phyloP scores from a whole-genome alignment of 2,113 vertebrate species.

The Rhinolophus ferrumequinum region DNA sequence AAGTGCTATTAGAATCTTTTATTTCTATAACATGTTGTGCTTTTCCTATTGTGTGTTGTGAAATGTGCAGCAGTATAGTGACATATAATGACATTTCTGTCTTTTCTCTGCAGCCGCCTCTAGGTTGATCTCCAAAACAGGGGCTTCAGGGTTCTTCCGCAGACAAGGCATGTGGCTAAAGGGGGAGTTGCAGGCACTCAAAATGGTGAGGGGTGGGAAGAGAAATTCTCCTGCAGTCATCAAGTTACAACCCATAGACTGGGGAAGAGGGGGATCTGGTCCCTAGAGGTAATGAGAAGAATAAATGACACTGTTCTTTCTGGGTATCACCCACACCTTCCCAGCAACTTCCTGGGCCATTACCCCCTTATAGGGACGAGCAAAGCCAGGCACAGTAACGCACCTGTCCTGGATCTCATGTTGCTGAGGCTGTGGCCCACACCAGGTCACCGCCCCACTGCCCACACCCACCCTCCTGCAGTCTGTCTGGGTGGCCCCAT shows the following conservation, averaged over 20 bases:
- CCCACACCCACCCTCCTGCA: too few species aligned
- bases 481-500: neutral
- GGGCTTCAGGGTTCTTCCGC: neutral
- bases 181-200: neutral
- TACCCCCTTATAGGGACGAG: fast-evolving
- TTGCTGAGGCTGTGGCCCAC: neutral
- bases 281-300: neutral
- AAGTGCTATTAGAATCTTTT: neutral
- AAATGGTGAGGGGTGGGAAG: neutral
- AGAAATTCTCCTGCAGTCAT: neutral
- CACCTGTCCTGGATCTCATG: neutral
- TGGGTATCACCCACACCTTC: fast-evolving
- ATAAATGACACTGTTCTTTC: neutral
- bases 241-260: neutral
- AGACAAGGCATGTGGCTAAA: neutral
- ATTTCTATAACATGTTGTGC: neutral
- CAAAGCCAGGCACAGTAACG: neutral
- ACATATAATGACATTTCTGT: neutral
- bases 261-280: neutral
- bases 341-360: neutral
- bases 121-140: neutral
- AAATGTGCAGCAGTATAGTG: neutral
- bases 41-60: neutral
- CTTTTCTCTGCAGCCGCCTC: neutral
- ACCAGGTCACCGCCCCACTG: fast-evolving